These are phyloP conservation scores for Harpalus rufipes DNA, from an alignment of 2,888 invertebrate genomes.

Conservation along the genomic window DNA sequence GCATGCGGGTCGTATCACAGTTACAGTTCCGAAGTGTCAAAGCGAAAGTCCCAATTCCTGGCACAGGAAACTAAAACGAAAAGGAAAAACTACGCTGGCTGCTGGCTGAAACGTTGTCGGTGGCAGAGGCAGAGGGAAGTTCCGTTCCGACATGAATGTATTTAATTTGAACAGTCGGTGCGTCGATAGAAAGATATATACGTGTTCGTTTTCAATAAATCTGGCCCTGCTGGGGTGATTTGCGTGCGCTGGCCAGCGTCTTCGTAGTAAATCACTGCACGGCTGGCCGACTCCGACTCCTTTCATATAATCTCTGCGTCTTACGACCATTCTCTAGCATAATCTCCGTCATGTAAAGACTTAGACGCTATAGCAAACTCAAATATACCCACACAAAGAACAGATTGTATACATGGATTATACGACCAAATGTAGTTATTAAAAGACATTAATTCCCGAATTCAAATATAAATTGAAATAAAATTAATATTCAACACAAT, in stretches of 20 bases:
- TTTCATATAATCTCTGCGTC: constrained; percentile 43
- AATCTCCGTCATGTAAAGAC: constrained; percentile 13
- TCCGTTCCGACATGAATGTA: constrained; percentile 51
- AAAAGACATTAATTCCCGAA: no score
- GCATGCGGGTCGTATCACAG: constrained; percentile 41
- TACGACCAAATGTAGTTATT: no score
- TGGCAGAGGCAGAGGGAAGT: constrained; percentile 17
- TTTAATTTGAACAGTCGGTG: constrained; percentile 53
- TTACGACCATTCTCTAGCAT: constrained; percentile 11
- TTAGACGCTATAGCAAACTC: no score
- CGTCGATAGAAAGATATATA: constrained; percentile 55
- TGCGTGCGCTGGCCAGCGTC: constrained; percentile 43
- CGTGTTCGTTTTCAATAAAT: constrained; percentile 57
- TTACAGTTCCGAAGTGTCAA: constrained; percentile 14
- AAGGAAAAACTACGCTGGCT: neutral
- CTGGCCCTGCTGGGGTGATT: constrained; percentile 51
- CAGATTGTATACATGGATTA: no score
- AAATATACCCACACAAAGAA: no score
- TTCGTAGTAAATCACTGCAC: constrained; percentile 41
- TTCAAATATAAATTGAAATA: no score
- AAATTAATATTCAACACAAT: no score
- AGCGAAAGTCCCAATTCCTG: constrained; percentile 42
- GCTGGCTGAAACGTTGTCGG: neutral
- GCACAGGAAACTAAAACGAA: constrained; percentile 19
- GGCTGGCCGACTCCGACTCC: constrained; percentile 35